Evolutionary conservation across 2,113 vertebrate genomes (phyloP), one percentile per base, ranked within the genome.

Genomic region (Pituophis catenifer): DNA sequence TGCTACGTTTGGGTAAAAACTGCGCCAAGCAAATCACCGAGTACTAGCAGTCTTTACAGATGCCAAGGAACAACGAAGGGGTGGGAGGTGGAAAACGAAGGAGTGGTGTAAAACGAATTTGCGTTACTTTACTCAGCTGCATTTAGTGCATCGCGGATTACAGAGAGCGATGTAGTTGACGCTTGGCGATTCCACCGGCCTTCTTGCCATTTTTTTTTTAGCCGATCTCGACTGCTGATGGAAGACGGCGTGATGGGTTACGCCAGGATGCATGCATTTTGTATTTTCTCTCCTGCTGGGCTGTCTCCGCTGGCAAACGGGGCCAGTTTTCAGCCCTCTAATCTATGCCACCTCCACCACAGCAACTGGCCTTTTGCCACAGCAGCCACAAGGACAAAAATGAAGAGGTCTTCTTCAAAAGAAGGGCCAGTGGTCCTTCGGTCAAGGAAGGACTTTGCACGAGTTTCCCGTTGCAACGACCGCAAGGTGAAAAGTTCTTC

Each of bases 391-490:
- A 65, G 86, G 38, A 26, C 57, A 58, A 53, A 48, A 52, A 90
- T 9, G 3, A 5, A 81, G 3, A 5, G 4, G 53, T 75, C 17
- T 65, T 55, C 26, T 1, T 33, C 23, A 0, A 59, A 89, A 26
- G 26, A 89, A 70, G 15, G 19, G 15, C 91, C 26, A 29, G 54
- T 59, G 0, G 54, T 24, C 1, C 15, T 81, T 12, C 24, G 24
- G n/a, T 48, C 55, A 44, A 57, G 75, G n/a, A 50, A 29, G 52
- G 9, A 81, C 93, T 96, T 94, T 93, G 95, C 94, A 88, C 1
- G 88, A 81, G 23, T 92, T 52, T 88, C 0, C 85, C 81, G 0
- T 38, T 19, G 50, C 0, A 24, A 12, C 91, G 0, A 26, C 92
- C 65, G 94, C n/a, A 90, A 88, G 94, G 93, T 48, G 89, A 87